phyloP scores from a whole-genome alignment of 2,113 vertebrate genomes.

The Prunella fulvescens region DNA sequence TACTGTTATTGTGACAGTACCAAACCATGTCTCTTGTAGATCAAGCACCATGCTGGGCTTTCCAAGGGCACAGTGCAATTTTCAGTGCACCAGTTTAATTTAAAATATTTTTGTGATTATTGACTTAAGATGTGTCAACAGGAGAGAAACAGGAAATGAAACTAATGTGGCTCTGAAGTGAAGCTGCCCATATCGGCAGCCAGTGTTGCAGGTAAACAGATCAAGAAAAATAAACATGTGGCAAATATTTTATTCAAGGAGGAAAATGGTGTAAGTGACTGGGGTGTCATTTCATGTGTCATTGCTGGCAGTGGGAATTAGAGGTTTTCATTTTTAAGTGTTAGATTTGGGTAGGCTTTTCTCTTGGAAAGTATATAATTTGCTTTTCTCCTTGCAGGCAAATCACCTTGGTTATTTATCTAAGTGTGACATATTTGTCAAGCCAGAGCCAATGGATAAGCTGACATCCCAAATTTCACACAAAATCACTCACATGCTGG shows the following conservation, averaged over 20 bases:
- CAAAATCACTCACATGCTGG: not conserved
- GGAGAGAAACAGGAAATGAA: not conserved
- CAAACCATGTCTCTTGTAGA: not conserved
- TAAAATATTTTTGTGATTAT: not conserved
- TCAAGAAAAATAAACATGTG: not conserved
- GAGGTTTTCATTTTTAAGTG: not conserved
- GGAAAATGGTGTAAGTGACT: not conserved
- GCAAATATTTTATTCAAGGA: not conserved
- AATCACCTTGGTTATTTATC: not conserved
- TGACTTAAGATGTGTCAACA: not conserved
- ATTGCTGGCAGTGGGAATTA: not conserved
- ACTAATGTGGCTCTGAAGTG: not conserved
- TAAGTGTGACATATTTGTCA: not conserved
- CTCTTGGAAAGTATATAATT: not conserved
- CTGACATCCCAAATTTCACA: not conserved
- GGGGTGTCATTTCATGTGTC: not conserved
- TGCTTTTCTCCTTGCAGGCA: not conserved
- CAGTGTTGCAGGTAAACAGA: not conserved
- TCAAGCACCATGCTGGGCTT: not conserved
- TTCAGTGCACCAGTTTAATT: not conserved
- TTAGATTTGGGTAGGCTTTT: not conserved
- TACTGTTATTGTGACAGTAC: not conserved
- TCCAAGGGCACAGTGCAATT: not conserved
- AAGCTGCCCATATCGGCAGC: not conserved
- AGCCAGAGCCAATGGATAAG: not conserved